These are phyloP conservation scores for Neotragus pygmaeus DNA, from an alignment of 2,113 vertebrate species.

Conservation along the genomic window DNA sequence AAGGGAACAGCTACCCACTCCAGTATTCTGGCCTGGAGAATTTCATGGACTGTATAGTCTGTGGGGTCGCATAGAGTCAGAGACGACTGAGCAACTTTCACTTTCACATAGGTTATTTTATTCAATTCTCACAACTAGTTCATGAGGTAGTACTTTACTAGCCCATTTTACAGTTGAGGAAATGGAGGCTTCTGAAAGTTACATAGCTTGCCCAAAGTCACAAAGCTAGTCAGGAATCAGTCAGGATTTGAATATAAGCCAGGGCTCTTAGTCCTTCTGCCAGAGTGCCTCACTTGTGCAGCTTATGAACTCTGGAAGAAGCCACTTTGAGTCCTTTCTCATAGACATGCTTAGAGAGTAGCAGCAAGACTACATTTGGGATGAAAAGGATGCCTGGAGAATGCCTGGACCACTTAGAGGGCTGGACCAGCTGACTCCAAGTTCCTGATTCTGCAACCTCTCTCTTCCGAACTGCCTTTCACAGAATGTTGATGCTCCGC, in stretches of 20 bases:
- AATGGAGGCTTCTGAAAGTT: background rate
- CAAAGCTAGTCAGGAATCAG: background rate
- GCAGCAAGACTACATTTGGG: background rate
- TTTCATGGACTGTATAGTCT: background rate
- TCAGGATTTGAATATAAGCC: background rate
- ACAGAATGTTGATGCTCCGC: rapidly evolving
- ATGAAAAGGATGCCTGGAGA: background rate
- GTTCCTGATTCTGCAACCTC: background rate
- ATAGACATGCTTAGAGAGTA: background rate
- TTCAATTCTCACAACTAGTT: background rate
- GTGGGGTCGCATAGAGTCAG: background rate
- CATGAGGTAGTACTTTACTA: background rate
- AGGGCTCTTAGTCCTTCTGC: background rate
- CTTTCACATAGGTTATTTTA: background rate
- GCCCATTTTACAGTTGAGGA: constrained; percentile 4
- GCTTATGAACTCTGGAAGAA: background rate
- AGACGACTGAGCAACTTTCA: background rate
- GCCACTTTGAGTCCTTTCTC: background rate
- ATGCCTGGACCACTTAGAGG: background rate
- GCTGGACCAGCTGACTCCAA: background rate
- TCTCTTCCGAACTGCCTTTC: background rate
- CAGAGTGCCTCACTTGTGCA: background rate
- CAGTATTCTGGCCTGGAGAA: background rate
- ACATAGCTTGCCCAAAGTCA: background rate
- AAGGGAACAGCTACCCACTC: background rate